phyloP scores from a whole-genome alignment of 2,888 invertebrate species.

The Macropis europaea region DNA sequence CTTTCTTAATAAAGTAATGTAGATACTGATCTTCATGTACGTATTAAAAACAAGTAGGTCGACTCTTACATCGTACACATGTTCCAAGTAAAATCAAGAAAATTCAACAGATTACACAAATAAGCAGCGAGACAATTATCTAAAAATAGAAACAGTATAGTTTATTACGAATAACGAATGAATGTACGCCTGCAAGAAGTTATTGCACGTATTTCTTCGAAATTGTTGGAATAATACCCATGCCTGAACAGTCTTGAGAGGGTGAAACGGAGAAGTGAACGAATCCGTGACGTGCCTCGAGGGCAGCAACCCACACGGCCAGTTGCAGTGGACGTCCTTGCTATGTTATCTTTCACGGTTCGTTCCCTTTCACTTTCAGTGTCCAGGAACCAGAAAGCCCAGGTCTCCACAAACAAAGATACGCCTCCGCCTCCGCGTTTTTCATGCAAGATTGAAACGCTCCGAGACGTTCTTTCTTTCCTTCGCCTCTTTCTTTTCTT shows the following conservation, averaged over 20 bases:
- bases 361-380: constrained; percentile 79
- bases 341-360: constrained; percentile 77
- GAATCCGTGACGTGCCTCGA: constrained; percentile 70
- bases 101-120: too few relatives aligned
- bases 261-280: constrained; percentile 48
- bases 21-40: too few relatives aligned
- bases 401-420: constrained; percentile 70
- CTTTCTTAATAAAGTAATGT: too few relatives aligned
- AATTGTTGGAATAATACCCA: too few relatives aligned
- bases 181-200: too few relatives aligned
- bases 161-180: too few relatives aligned
- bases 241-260: constrained; percentile 18
- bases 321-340: constrained; percentile 79
- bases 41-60: too few relatives aligned
- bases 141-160: too few relatives aligned
- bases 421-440: constrained; percentile 45
- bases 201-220: too few relatives aligned
- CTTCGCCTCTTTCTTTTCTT: not conserved
- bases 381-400: constrained; percentile 75
- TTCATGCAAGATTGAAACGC: constrained; percentile 34
- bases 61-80: too few relatives aligned
- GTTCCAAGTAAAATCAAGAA: too few relatives aligned
- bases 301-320: constrained; percentile 76
- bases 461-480: not conserved
- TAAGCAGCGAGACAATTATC: too few relatives aligned